phyloP scores from a whole-genome alignment of 2,797 vertebrate species.

The Philypnodon macrostomus region DNA sequence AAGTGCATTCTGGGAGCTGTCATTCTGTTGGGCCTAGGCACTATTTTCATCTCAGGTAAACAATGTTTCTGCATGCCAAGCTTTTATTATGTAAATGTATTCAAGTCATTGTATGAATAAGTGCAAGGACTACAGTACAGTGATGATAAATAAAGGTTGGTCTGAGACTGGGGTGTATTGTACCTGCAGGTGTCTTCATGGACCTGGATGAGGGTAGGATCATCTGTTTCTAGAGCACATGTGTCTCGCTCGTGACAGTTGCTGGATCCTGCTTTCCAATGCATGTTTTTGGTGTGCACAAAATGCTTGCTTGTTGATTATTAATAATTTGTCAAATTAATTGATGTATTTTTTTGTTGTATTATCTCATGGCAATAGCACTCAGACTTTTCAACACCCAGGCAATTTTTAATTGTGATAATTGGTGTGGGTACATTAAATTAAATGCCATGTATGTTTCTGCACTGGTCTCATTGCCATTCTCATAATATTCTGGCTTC shows the following conservation, averaged over 20 bases:
- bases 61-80: no score
- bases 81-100: background rate
- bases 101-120: no score
- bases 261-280: background rate
- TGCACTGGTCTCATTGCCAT: background rate
- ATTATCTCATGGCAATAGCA: no score
- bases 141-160: no score
- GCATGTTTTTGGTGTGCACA: slow-evolving; percentile 39
- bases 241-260: background rate
- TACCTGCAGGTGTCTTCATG: slow-evolving; percentile 80
- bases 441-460: no score
- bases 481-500: background rate
- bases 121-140: no score
- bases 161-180: slow-evolving; percentile 70
- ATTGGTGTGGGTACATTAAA: background rate
- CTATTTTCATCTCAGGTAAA: slow-evolving; percentile 80
- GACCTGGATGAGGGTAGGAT: slow-evolving; percentile 78
- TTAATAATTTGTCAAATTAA: no score
- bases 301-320: slow-evolving; percentile 9
- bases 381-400: background rate
- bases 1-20: slow-evolving; percentile 81
- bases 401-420: no score
- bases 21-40: slow-evolving; percentile 76
- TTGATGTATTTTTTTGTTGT: no score
- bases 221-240: slow-evolving; percentile 11